Evolutionary conservation across 2,797 vertebrate genomes (phyloP).

Genomic region (Sciaenops ocellatus): DNA sequence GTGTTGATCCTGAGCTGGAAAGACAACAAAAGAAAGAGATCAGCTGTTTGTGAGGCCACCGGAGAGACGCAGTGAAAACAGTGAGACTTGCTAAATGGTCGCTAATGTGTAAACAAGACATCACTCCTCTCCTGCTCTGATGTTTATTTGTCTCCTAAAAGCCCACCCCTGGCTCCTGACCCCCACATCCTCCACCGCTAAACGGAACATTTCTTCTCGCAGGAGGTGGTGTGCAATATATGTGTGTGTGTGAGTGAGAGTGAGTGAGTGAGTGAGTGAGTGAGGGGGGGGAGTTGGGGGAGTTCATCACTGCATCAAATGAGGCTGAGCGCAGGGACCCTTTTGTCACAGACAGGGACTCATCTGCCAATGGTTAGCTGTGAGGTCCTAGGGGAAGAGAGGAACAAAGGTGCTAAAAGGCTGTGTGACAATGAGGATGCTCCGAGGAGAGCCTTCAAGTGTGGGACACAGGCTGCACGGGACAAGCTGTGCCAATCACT

Average conservation of each 20-base stretch:
- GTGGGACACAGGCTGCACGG: slow-evolving; percentile 76
- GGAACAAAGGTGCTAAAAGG: slow-evolving; percentile 98
- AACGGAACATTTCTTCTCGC: slow-evolving; percentile 77
- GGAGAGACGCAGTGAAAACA: slow-evolving; percentile 69
- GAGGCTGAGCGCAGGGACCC: slow-evolving; percentile 87
- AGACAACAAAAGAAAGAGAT: slow-evolving; percentile 63
- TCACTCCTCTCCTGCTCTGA: slow-evolving; percentile 91
- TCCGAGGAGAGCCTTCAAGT: slow-evolving; percentile 84
- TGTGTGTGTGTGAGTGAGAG: slow-evolving; percentile 36
- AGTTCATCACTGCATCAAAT: slow-evolving; percentile 83
- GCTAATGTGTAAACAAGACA: slow-evolving; percentile 97
- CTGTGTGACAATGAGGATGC: slow-evolving; percentile 90
- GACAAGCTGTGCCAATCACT: slow-evolving; percentile 87
- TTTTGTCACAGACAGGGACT: slow-evolving; percentile 93
- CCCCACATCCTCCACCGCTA: slow-evolving; percentile 74
- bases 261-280: slow-evolving; percentile 21
- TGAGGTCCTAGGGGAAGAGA: slow-evolving; percentile 88
- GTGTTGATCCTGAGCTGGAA: slow-evolving; percentile 39
- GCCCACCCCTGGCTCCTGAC: slow-evolving; percentile 81
- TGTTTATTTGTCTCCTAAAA: slow-evolving; percentile 91
- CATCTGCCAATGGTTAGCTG: slow-evolving; percentile 91
- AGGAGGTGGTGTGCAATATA: slow-evolving; percentile 70
- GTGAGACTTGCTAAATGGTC: slow-evolving; percentile 80
- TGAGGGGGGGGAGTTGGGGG: slow-evolving; percentile 61
- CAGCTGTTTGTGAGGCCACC: slow-evolving; percentile 67